Percentiles rank a stretch among this genome's conserved stretches.
Evolutionary conservation across 2,113 vertebrate genomes (phyloP).

Genomic region (Mesitornis unicolor): DNA sequence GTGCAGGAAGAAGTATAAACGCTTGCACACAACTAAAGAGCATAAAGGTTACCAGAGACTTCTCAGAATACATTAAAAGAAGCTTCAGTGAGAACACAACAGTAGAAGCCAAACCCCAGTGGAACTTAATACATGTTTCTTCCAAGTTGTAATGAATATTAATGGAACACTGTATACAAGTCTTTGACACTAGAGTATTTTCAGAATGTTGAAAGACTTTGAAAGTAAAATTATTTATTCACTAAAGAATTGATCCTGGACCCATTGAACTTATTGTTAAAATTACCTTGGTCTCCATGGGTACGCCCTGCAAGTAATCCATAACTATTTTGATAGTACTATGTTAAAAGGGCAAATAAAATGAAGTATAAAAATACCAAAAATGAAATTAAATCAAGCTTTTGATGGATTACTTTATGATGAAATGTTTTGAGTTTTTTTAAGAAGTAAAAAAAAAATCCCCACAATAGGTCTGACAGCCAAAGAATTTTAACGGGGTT

Average conservation of each 20-base stretch:
- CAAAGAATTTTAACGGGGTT: background rate
- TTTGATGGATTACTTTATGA: background rate
- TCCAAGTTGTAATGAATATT: constrained; percentile 36
- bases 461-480: background rate
- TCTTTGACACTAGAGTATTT: constrained; percentile 4
- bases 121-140: background rate
- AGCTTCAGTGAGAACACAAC: constrained; percentile 12
- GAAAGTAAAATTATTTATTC: constrained; percentile 30
- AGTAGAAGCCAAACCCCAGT: background rate
- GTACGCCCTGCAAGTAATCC: background rate
- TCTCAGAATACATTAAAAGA: constrained; percentile 28
- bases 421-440: background rate
- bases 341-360: background rate
- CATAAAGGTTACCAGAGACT: constrained; percentile 3
- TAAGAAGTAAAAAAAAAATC: background rate
- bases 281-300: background rate
- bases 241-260: background rate
- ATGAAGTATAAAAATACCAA: background rate
- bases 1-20: background rate
- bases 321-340: background rate
- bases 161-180: background rate
- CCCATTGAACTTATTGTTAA: background rate
- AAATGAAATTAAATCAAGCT: background rate
- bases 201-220: background rate
- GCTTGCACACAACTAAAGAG: background rate